These are phyloP conservation scores for Drosophila sproati DNA, from an alignment of 1,140 invertebrate genomes.

Conservation along the genomic window DNA sequence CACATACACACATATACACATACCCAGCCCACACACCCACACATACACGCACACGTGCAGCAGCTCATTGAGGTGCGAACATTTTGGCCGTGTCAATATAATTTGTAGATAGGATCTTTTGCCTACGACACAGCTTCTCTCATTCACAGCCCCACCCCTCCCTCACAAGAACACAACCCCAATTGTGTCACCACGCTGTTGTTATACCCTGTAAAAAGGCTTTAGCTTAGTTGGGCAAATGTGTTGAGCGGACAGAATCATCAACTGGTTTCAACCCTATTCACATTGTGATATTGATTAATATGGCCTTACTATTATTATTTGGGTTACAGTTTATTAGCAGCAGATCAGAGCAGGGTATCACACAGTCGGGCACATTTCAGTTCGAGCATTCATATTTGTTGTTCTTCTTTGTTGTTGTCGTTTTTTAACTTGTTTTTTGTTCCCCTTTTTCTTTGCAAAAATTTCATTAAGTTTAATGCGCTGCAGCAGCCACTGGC, in stretches of 20 bases:
- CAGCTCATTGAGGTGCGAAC: slow-evolving; percentile 37
- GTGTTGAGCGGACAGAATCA: too few species aligned
- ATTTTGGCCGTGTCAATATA: slow-evolving; percentile 70
- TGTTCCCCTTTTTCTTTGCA: slow-evolving; percentile 17
- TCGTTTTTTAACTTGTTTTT: slow-evolving; percentile 50
- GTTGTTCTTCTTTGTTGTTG: slow-evolving; percentile 21
- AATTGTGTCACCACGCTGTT: not conserved
- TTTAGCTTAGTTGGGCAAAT: too few species aligned
- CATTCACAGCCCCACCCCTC: not conserved
- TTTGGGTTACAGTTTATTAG: too few species aligned
- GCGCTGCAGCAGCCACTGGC: slow-evolving; percentile 33
- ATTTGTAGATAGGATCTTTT: slow-evolving; percentile 68
- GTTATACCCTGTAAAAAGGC: not conserved
- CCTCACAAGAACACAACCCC: not conserved
- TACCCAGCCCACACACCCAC: slow-evolving; percentile 2
- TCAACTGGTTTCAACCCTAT: too few species aligned
- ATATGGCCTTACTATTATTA: too few species aligned
- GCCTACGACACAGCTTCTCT: slow-evolving; percentile 8
- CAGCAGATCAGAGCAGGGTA: not conserved
- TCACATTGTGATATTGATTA: too few species aligned
- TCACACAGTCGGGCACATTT: too few species aligned
- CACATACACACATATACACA: slow-evolving; percentile 5
- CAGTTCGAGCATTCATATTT: too few species aligned
- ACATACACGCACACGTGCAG: not conserved
- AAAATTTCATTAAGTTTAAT: slow-evolving; percentile 78